Base-by-base conservation (phyloP, 2,113 vertebrate genomes). In the Podiceps cristatus region DNA sequence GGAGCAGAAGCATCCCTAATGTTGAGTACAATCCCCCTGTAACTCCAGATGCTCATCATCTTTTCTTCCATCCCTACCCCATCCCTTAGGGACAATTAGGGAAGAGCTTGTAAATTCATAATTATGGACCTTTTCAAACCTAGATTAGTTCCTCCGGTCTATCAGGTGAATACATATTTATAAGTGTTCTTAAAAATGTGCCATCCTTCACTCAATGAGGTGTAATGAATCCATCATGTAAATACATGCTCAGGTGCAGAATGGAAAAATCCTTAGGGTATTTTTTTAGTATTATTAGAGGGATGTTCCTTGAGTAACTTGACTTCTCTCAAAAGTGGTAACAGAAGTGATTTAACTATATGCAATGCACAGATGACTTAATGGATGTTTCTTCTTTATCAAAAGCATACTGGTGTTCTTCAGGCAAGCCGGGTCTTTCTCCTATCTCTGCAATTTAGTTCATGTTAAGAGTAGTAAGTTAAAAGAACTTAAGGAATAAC, bases 201-300 rank as follows among this genome's bases (percentile, higher is more conserved):
- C 75, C 63, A 73, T 76, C 82, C 76, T 76, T 92, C 78, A 68
- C 74, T 93, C 95, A 86, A 18, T 4, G 33, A 86, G 93, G 63
- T 88, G 86, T 82, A 93, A 96, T 93, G 88, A 95, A 96, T 88
- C 88, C 72, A 66, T 71, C 96, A 84, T 75, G 82, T 86, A 90
- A 91, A 86, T 60, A 56, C 47, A 53, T 47, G 28, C 72, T 96
- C 79, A 64, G 82, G 83, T 96, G 91, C 90, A 81, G 92, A 79
- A 75, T 27, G 44, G 37, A 64, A 93, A 96, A 63, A 72, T 92
- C 71, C 81, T 33, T 15, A 40, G 12, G 67, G 88, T 74, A 25
- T 50, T 78, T 86, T 63, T 63, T 89, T 90, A 37, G 67, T 35
- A 83, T 82, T 76, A 91, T 69, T 45, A 66, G 27, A 58, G 68